phyloP scores from a whole-genome alignment of 2,888 invertebrate genomes.

The Rotaria sp. region DNA sequence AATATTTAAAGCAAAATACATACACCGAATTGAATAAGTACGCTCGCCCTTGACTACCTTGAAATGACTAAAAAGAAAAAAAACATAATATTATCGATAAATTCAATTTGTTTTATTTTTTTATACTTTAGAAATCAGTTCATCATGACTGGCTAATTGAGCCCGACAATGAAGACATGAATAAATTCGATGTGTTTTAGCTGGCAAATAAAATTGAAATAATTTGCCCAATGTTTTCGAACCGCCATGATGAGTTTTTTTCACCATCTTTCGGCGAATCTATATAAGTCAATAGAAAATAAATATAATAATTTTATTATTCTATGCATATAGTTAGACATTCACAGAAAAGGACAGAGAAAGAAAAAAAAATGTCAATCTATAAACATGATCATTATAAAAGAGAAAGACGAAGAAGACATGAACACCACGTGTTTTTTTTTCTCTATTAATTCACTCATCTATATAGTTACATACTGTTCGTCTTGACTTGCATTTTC shows the following conservation, averaged over 20 bases:
- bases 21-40: conserved; percentile 97
- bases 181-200: conserved; percentile 89
- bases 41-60: conserved; percentile 99
- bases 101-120: neutral
- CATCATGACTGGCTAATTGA: conserved; percentile 98
- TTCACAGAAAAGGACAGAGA: neutral
- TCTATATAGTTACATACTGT: neutral
- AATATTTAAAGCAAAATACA: neutral
- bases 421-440: neutral
- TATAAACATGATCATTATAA: neutral
- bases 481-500: neutral
- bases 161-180: conserved; percentile 99
- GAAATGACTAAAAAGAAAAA: conserved; percentile 61
- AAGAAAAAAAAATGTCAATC: too few species aligned
- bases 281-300: neutral
- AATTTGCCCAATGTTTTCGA: conserved; percentile 49
- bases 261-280: conserved; percentile 14
- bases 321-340: neutral
- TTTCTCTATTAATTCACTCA: neutral
- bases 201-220: conserved; percentile 90
- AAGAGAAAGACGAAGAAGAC: neutral
- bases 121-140: conserved; percentile 81
- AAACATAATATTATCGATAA: neutral
- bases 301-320: neutral
- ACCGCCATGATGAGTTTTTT: neutral